Base-by-base conservation (phyloP, 2,888 invertebrate genomes). In the Ischnura elegans region DNA sequence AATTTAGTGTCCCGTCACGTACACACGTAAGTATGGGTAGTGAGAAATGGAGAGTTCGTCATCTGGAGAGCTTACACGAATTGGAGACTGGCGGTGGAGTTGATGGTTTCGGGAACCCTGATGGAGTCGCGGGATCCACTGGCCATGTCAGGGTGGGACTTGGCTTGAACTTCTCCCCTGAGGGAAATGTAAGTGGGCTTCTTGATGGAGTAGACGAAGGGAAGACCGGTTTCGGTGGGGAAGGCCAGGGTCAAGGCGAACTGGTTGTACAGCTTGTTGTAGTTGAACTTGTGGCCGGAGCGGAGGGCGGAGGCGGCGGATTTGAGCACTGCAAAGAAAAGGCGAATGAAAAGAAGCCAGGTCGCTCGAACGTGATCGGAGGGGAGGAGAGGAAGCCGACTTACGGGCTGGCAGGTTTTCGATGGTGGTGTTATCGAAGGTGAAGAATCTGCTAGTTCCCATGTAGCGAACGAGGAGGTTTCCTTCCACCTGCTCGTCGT, bases 181-280 rank as follows among this genome's bases (percentile, higher is more conserved):
- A 97, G 94, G 94, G 96, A 97, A 43, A 97, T 94, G 42, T 97
- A 95, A 19, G 96, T 96, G 19, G 97, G 97, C 93, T 96, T 96
- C 93, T 97, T 97, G 95, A 97, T 96, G 93, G 97, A 97, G 95
- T 96, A 97, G 94, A 97, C 96, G 95, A 97, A 97, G 19, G 98
- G 98, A 94, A 98, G 96, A 95, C 98, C 98, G 95, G 97, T 97
- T 94, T 97, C 97, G 25, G 97, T 97, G 3, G 98, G 98, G 96
- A 98, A 97, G 95, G 97, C 97, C n/a, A 98, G 95, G 21, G 97
- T 96, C 13, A 97, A 96, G 94, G 97, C 97, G 87, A 96, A 96
- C 93, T 96, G 96, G 95, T 97, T 97, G 90, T 96, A 95, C 21
- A 97, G 96, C 95, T 97, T 97, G 85, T 97, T 97, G 95, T 97